Evolutionary conservation across 2,797 vertebrate species (phyloP).

Genomic region (Limnodromus scolopaceus): DNA sequence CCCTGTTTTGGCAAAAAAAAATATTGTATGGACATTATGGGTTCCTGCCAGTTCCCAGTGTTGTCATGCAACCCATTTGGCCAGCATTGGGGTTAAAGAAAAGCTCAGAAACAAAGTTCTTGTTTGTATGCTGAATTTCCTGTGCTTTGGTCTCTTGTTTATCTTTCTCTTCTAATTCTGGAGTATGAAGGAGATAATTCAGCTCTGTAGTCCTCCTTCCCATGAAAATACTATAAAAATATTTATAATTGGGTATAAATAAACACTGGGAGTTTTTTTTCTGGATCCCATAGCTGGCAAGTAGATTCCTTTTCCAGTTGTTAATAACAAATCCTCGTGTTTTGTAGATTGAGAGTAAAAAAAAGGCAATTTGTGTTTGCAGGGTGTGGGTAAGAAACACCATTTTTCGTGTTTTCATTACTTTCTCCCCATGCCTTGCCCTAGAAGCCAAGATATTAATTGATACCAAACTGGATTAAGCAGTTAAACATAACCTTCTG

Average conservation of each 20-base stretch:
- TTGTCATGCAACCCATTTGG: background rate
- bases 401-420: background rate
- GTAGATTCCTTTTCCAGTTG: background rate
- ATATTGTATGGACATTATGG: rapidly evolving
- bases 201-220: background rate
- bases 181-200: background rate
- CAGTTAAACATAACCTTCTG: background rate
- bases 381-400: background rate
- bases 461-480: background rate
- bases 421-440: background rate
- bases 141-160: conserved; percentile 2
- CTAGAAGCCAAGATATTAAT: background rate
- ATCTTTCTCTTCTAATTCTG: background rate
- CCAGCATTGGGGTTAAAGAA: background rate
- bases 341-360: background rate
- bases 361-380: background rate
- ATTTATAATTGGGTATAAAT: background rate
- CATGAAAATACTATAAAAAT: background rate
- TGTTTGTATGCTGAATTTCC: background rate
- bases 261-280: background rate
- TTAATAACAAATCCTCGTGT: background rate
- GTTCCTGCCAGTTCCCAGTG: background rate
- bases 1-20: background rate
- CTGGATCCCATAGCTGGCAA: background rate
- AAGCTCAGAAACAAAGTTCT: background rate